Evolutionary conservation across 2,888 invertebrate genomes (phyloP).

Genomic region (Heteropelma amictum): DNA sequence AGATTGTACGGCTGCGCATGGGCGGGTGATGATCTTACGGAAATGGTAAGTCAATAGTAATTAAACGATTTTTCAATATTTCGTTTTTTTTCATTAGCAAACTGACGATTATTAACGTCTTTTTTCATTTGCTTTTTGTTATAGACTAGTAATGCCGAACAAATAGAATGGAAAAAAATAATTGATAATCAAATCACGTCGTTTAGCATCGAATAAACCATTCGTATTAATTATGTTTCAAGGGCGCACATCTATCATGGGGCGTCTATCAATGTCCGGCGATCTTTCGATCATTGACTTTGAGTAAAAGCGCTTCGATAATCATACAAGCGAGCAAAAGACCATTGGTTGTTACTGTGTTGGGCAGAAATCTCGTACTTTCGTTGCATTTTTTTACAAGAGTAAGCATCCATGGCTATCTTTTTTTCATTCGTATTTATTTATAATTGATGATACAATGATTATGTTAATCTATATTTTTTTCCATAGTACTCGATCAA

Average conservation of each 20-base stretch:
- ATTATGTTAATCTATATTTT: neutral
- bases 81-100: too few relatives aligned
- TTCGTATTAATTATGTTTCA: neutral
- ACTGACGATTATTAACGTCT: too few relatives aligned
- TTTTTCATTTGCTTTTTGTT: too few relatives aligned
- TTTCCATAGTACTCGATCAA: slow-evolving; percentile 51
- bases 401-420: slow-evolving; percentile 53
- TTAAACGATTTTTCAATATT: too few relatives aligned
- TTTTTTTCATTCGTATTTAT: too few relatives aligned
- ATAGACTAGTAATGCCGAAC: too few relatives aligned
- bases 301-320: slow-evolving; percentile 48
- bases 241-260: slow-evolving; percentile 52
- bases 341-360: slow-evolving; percentile 50
- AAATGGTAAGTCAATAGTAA: slow-evolving; percentile 57
- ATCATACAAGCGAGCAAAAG: slow-evolving; percentile 60
- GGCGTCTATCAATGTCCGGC: slow-evolving; percentile 56
- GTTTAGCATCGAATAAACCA: too few relatives aligned
- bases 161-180: neutral
- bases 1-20: slow-evolving; percentile 62
- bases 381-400: slow-evolving; percentile 57
- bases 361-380: slow-evolving; percentile 49
- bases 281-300: slow-evolving; percentile 17
- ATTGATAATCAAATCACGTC: neutral
- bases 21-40: slow-evolving; percentile 67
- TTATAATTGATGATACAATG: neutral